phyloP scores from a whole-genome alignment of 2,797 vertebrate genomes.

The Trachops cirrhosus region DNA sequence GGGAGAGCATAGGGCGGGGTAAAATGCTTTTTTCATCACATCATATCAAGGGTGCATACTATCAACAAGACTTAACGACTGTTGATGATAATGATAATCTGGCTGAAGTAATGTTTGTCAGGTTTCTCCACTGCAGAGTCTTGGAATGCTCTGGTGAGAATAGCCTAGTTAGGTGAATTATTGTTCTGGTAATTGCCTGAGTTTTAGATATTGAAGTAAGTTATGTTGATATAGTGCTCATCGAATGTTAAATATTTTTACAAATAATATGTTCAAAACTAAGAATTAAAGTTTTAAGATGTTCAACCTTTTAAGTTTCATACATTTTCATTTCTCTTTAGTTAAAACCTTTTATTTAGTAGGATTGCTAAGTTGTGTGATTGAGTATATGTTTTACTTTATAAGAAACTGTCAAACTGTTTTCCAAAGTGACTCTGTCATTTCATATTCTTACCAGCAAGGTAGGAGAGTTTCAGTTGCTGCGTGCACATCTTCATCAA shows the following conservation, averaged over 20 bases:
- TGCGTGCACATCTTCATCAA: too few species aligned
- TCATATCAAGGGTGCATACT: background rate
- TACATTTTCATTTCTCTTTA: background rate
- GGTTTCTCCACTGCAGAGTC: background rate
- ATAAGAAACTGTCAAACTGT: background rate
- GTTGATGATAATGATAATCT: background rate
- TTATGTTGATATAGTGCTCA: background rate
- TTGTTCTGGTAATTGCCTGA: background rate
- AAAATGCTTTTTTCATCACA: background rate
- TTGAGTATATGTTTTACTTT: background rate
- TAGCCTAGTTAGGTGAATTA: background rate
- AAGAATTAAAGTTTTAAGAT: background rate
- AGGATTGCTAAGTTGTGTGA: background rate
- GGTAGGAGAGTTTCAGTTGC: background rate
- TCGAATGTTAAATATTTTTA: slow-evolving; percentile 27
- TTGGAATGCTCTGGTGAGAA: background rate
- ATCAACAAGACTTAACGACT: background rate
- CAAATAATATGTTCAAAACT: background rate
- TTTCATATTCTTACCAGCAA: background rate
- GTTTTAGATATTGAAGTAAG: background rate
- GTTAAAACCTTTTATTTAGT: background rate
- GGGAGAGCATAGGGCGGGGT: background rate
- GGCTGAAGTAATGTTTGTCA: background rate
- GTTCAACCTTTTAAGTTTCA: background rate
- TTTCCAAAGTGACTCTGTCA: background rate